Evolutionary conservation across 2,113 vertebrate genomes (phyloP), one percentile per base, ranked within the genome.

Genomic region (Scolopax mira): DNA sequence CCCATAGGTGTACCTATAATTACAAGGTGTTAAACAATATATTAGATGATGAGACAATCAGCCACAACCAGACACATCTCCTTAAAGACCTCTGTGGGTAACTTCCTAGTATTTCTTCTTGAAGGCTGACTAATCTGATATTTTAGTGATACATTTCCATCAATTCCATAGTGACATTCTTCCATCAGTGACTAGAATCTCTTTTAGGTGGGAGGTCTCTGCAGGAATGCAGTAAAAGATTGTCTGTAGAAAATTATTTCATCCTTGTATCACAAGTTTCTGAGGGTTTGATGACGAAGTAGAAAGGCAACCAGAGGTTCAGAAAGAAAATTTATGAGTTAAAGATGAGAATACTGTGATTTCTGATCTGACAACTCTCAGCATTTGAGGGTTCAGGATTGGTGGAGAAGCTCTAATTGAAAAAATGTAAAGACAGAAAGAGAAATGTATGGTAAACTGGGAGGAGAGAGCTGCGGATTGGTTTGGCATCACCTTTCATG

Each of bases 1-100:
- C 49, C 98, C 98, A 31, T 98, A 98, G 12, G 98, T 98, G 86
- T 98, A 98, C 49, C 98, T 98, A 82, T 81, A 35, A 60, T 41
- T 25, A 69, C 10, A 73, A 5, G 28, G n/a, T 52, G 28, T 72
- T 87, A 57, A 93, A 85, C 22, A 52, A 5, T 44, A 33, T 60
- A 54, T 17, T 28, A 62, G 28, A 54, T 48, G 62, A 74, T 48
- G 19, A 79, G 48, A 77, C 6, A 49, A 28, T n/a, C 25, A 61
- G 15, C 60, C 57, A 75, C 49, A 57, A 18, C 58, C 33, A 52
- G 30, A 46, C 13, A 33, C 7, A 71, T 17, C 5, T 71, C 33
- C 33, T 71, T 42, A 52, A 77, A 84, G 79, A 58, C 21, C 11
- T 72, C 35, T 37, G 44, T 72, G 30, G 22, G 65, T 66, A 15